Evolutionary conservation across 2,797 vertebrate species (phyloP).

Genomic region (Enteromius viviparus): DNA sequence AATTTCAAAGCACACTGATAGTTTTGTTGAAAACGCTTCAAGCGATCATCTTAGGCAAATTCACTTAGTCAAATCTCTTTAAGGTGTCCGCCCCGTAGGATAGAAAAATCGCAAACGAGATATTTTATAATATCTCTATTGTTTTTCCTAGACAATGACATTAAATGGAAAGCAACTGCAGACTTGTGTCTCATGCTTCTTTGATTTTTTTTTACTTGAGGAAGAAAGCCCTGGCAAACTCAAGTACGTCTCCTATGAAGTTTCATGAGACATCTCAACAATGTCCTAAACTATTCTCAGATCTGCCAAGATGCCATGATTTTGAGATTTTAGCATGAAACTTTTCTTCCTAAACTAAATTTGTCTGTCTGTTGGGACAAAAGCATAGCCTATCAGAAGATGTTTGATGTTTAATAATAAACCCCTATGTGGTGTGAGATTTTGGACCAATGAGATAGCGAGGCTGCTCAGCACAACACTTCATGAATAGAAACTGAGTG

Average conservation of each 20-base stretch:
- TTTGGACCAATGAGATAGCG: background rate
- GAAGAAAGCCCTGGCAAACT: background rate
- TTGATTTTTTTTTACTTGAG: background rate
- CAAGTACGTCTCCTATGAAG: background rate
- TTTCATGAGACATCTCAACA: constrained; percentile 25
- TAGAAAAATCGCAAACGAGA: background rate
- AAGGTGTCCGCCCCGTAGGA: background rate
- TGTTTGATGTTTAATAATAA: constrained; percentile 19
- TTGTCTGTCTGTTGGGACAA: background rate
- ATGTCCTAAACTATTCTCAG: constrained; percentile 34
- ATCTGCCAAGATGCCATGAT: constrained; percentile 16
- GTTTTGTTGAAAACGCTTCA: constrained; percentile 3
- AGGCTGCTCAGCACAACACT: background rate
- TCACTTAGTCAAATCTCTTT: constrained; percentile 11
- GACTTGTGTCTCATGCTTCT: background rate
- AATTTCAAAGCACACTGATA: background rate
- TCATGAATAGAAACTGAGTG: background rate
- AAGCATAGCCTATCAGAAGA: background rate
- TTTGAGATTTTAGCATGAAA: constrained; percentile 3
- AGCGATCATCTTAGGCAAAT: background rate
- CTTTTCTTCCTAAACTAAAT: constrained; percentile 26
- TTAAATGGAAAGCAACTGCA: constrained; percentile 17
- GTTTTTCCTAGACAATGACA: constrained; percentile 16
- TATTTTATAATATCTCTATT: constrained; percentile 13
- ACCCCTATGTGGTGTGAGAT: background rate